Evolutionary conservation across 2,113 vertebrate species (phyloP).

Genomic region (Callipepla squamata): DNA sequence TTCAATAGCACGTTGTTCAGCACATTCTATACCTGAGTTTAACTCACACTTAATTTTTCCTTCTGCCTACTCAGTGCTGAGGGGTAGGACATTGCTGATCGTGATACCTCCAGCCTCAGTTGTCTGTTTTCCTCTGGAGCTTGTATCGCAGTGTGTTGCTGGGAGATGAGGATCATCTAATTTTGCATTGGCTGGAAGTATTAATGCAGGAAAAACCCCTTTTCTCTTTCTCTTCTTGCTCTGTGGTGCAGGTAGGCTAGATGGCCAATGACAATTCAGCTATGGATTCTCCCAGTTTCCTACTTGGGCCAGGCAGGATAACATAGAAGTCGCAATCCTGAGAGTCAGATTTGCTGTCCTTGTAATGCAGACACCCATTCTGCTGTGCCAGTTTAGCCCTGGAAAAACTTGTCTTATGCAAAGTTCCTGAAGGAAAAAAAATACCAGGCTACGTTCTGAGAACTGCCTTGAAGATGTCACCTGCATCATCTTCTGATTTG

Average conservation of each 20-base stretch:
- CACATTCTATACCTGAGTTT: background rate
- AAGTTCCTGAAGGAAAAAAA: background rate
- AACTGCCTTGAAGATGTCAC: conserved; percentile 9
- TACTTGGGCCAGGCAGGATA: background rate
- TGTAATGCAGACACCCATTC: background rate
- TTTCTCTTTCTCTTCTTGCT: background rate
- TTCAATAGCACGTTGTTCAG: background rate
- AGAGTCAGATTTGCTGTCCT: rapidly evolving
- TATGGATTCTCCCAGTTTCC: background rate
- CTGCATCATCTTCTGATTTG: conserved; percentile 35
- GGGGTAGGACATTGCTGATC: background rate
- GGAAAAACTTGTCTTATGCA: background rate
- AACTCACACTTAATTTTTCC: rapidly evolving
- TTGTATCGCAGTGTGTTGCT: rapidly evolving
- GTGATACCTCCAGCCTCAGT: background rate
- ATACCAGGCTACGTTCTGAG: background rate
- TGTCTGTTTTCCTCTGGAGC: background rate
- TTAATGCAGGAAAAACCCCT: background rate
- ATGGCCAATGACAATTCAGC: background rate
- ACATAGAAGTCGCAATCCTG: background rate
- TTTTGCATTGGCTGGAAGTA: background rate
- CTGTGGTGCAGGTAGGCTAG: background rate
- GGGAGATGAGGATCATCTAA: background rate
- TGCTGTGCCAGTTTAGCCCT: background rate
- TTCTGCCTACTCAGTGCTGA: rapidly evolving